phyloP scores from a whole-genome alignment of 2,113 vertebrate genomes.

The Miniopterus natalensis region DNA sequence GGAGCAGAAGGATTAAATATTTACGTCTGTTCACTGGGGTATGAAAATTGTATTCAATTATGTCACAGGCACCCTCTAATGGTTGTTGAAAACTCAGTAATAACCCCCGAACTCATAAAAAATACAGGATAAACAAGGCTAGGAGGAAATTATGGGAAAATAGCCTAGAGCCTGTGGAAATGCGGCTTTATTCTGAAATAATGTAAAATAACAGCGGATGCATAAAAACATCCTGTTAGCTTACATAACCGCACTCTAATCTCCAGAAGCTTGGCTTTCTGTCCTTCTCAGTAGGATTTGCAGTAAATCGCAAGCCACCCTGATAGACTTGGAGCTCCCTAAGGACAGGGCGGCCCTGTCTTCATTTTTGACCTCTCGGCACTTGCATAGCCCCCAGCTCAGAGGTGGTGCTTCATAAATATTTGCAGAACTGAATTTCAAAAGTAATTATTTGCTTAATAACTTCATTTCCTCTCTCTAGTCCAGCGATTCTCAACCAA shows the following conservation, averaged over 20 bases:
- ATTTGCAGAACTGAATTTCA: background rate
- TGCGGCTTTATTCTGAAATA: constrained; percentile 79
- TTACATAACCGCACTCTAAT: constrained; percentile 72
- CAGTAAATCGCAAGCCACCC: rapidly evolving
- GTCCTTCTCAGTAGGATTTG: background rate
- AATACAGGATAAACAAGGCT: constrained; percentile 84
- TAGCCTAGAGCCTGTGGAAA: constrained; percentile 75
- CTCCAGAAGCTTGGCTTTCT: constrained; percentile 17
- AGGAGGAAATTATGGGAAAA: constrained; percentile 78
- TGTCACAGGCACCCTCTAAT: constrained; percentile 80
- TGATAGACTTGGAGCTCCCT: no score
- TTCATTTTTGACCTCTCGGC: background rate
- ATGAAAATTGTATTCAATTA: constrained; percentile 87
- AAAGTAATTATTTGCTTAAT: background rate
- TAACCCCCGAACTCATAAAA: constrained; percentile 85
- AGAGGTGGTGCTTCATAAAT: background rate
- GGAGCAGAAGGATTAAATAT: constrained; percentile 87
- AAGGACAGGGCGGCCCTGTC: background rate
- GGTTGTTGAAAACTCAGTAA: constrained; percentile 84
- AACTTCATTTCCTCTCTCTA: background rate
- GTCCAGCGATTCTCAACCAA: background rate
- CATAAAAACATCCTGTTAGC: constrained; percentile 47
- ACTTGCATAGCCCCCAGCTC: background rate
- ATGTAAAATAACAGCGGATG: constrained; percentile 69
- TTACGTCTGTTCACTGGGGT: constrained; percentile 82